Evolutionary conservation across 1,140 invertebrate species (phyloP), one percentile per base, ranked within the genome.

Genomic region (Cydia strobilella): DNA sequence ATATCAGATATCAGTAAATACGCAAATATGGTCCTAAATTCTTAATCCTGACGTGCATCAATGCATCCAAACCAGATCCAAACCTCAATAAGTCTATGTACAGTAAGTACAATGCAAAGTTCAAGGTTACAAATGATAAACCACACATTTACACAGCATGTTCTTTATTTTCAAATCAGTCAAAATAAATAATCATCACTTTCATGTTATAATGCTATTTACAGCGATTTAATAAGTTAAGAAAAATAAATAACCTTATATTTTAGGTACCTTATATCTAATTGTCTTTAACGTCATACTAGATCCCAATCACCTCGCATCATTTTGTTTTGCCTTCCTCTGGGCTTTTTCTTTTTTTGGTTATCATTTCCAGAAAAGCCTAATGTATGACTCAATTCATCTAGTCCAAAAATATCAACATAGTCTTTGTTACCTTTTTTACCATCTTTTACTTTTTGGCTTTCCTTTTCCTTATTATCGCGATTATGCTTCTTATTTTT

Each of bases 251-350:
- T 85, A 86, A 90, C 87, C 54, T 89, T 87, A 82, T 79, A 84
- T 80, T 65, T 86, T 59, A 59, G 80, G 66, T 76, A 71, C n/a
- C 79, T 86, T 87, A 85, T 76, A 77, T 77, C 80, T 83, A 87
- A 73, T 77, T 79, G 71, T 83, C 63, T 81, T 79, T 71, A 79
- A 78, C 74, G 79, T 88, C 79, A 86, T 80, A 77, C 77, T 74
- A 86, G 78, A 69, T 86, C 84, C 86, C 89, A 90, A 75, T 92
- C 82, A 15, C 89, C 86, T 25, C 84, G 87, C 90, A 93, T 91
- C 93, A 93, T 93, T 89, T 93, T 93, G 80, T 93, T 93, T 87
- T 92, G 91, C 84, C 92, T 88, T 83, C 90, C 86, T 77, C 87
- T 87, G 71, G 84, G 83, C 80, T 87, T 92, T 79, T 84, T 86